Percentiles rank a stretch among this genome's conserved stretches.
Conservation (phyloP, 2,797 vertebrate genomes). For the Fistularia commersonii region DNA sequence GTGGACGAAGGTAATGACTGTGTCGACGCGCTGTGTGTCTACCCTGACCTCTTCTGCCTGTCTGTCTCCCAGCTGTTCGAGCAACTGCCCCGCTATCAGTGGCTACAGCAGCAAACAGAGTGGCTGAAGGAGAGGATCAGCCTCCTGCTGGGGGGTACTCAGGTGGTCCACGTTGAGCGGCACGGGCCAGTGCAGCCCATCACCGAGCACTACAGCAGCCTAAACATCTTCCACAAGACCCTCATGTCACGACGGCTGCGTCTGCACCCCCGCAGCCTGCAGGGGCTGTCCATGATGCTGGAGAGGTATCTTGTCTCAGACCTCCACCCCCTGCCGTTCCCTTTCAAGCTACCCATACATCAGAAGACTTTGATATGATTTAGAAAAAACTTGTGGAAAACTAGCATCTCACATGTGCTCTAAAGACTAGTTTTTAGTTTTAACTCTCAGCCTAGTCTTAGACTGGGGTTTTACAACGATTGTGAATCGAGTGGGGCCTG, state of each 20-base stretch:
- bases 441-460: too few species aligned
- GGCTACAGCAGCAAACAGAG: slow-evolving; percentile 81
- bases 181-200: slow-evolving; percentile 81
- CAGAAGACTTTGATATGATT: too few species aligned
- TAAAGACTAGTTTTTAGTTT: too few species aligned
- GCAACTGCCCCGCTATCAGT: slow-evolving; percentile 81
- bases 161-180: slow-evolving; percentile 83
- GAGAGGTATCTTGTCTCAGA: slow-evolving; percentile 72
- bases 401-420: too few species aligned
- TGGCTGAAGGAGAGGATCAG: slow-evolving; percentile 87
- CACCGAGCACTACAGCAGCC: slow-evolving; percentile 82
- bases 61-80: slow-evolving; percentile 80
- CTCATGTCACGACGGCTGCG: slow-evolving; percentile 69
- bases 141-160: slow-evolving; percentile 84
- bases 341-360: too few species aligned
- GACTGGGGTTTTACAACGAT: neutral
- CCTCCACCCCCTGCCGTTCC: too few species aligned
- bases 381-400: too few species aligned
- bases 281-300: slow-evolving; percentile 84
- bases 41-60: slow-evolving; percentile 6
- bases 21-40: neutral
- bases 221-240: slow-evolving; percentile 80
- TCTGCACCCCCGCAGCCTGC: slow-evolving; percentile 86
- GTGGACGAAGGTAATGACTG: slow-evolving; percentile 85
- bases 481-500: neutral